Percentiles rank a stretch among this genome's conserved stretches.
Evolutionary conservation across 1,140 invertebrate species (phyloP).

Genomic region (Panagrolaimus sp.): DNA sequence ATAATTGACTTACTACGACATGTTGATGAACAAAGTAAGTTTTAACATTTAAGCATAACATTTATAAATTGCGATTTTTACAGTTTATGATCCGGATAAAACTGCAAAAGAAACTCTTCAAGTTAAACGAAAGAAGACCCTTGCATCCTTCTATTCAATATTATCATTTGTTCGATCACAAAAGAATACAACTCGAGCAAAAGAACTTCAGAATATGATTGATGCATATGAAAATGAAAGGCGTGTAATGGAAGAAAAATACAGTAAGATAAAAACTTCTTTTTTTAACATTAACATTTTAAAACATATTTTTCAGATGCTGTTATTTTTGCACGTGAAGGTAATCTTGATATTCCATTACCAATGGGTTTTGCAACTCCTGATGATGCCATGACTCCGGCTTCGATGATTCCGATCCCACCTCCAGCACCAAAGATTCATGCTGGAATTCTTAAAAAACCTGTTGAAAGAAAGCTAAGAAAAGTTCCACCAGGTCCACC

Average conservation of each 20-base stretch:
- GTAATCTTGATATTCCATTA: constrained; percentile 62
- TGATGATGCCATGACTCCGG: constrained; percentile 42
- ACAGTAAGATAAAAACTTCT: constrained; percentile 27
- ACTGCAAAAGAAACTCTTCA: background rate
- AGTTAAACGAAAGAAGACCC: constrained; percentile 30
- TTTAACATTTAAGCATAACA: background rate
- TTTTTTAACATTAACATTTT: constrained; percentile 8
- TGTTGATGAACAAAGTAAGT: constrained; percentile 62
- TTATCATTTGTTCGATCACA: constrained; percentile 36
- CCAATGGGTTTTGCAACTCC: constrained; percentile 52
- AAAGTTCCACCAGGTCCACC: constrained; percentile 58
- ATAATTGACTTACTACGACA: constrained; percentile 62
- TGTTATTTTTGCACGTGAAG: constrained; percentile 62
- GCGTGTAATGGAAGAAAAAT: constrained; percentile 36
- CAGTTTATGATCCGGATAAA: constrained; percentile 9
- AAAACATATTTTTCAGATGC: constrained; percentile 58
- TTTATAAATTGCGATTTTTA: background rate
- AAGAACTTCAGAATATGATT: constrained; percentile 38
- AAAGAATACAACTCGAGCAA: constrained; percentile 40
- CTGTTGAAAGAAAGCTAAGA: background rate
- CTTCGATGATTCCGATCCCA: constrained; percentile 22
- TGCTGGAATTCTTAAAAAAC: constrained; percentile 37
- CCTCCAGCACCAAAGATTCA: constrained; percentile 32
- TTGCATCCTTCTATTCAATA: constrained; percentile 39
- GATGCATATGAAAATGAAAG: constrained; percentile 45